phyloP scores from a whole-genome alignment of 2,888 invertebrate genomes.

The Anthophora plumipes region DNA sequence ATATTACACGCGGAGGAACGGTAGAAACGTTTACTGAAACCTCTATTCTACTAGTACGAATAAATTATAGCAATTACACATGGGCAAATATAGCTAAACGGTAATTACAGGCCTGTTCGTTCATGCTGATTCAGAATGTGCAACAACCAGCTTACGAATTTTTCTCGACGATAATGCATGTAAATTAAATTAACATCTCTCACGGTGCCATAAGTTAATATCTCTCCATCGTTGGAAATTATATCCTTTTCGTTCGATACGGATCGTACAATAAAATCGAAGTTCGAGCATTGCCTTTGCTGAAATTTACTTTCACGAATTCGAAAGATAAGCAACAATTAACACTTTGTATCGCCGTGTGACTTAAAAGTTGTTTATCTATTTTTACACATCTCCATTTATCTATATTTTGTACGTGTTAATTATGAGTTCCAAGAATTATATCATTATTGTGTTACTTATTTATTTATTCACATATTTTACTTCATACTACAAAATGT shows the following conservation, averaged over 20 bases:
- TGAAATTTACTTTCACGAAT: conserved; percentile 27
- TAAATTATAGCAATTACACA: conserved; percentile 36
- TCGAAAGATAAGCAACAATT: neutral
- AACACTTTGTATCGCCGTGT: neutral
- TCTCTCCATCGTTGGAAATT: neutral
- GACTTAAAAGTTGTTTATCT: too few relatives aligned
- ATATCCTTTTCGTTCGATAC: conserved; percentile 6
- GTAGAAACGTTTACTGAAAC: conserved; percentile 16
- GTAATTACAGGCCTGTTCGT: conserved; percentile 16
- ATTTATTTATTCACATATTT: too few relatives aligned
- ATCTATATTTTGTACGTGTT: too few relatives aligned
- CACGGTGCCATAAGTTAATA: neutral
- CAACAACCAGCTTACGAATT: conserved; percentile 1
- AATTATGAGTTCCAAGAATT: too few relatives aligned
- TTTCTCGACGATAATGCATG: conserved; percentile 6
- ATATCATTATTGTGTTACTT: too few relatives aligned
- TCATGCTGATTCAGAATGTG: neutral
- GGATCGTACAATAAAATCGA: neutral
- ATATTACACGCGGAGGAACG: neutral
- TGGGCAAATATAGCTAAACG: conserved; percentile 25
- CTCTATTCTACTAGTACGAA: conserved; percentile 7
- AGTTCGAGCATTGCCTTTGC: too few relatives aligned
- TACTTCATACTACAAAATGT: too few relatives aligned
- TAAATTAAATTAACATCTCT: conserved; percentile 27
- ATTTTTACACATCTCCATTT: too few relatives aligned